Evolutionary conservation across 2,888 invertebrate species (phyloP).

Genomic region (Macrophya alboannulata): DNA sequence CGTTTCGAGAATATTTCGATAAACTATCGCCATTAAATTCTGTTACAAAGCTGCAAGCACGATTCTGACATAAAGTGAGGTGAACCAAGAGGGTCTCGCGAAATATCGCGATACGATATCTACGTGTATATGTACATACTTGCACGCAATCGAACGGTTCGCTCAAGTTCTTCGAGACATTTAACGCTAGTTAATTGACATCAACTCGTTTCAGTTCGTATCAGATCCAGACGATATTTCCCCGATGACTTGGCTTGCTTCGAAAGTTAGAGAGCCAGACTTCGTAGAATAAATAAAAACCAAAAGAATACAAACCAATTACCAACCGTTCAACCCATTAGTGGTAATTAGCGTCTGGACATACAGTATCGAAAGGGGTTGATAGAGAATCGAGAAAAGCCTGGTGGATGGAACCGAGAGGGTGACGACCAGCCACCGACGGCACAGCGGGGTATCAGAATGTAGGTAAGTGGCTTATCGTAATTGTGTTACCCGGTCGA

Average conservation of each 20-base stretch:
- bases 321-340: slow-evolving; percentile 30
- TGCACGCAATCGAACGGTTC: not conserved
- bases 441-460: slow-evolving; percentile 5
- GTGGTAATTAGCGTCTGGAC: slow-evolving; percentile 12
- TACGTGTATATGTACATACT: not conserved
- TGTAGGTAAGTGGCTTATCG: not conserved
- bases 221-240: slow-evolving; percentile 12
- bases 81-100: not conserved
- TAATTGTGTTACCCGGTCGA: slow-evolving; percentile 37
- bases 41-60: not conserved
- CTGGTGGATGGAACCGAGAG: not conserved
- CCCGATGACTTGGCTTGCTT: not conserved
- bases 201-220: not conserved
- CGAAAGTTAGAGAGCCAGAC: not conserved
- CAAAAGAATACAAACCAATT: slow-evolving; percentile 28
- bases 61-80: not conserved
- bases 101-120: not conserved
- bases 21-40: slow-evolving; percentile 6
- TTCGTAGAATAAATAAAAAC: not conserved
- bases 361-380: not conserved
- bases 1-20: slow-evolving; percentile 5
- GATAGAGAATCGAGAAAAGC: not conserved
- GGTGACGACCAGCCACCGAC: not conserved
- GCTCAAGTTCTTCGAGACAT: not conserved
- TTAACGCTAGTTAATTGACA: not conserved